phyloP scores from a whole-genome alignment of 2,888 invertebrate genomes.

The Lycia hirtaria region DNA sequence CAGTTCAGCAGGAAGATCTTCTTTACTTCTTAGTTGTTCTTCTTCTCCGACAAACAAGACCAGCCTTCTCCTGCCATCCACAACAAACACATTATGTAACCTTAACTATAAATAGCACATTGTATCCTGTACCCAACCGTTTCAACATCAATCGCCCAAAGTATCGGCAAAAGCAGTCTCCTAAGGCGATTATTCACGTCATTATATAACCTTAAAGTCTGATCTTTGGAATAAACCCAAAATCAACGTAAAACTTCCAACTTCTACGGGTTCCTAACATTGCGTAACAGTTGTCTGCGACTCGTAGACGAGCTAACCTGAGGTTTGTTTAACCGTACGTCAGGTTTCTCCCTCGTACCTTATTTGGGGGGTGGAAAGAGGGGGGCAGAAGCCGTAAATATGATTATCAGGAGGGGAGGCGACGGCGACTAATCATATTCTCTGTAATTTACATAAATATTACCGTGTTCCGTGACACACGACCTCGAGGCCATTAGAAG shows the following conservation, averaged over 20 bases:
- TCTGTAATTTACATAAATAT: conserved; percentile 85
- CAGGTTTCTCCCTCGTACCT: conserved; percentile 31
- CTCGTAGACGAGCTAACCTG: conserved; percentile 5
- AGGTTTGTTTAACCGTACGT: conserved; percentile 45
- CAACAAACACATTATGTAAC: no score
- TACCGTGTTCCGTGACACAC: conserved; percentile 83
- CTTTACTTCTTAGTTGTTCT: no score
- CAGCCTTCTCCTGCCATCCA: no score
- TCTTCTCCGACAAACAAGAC: no score
- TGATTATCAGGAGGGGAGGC: conserved; percentile 84
- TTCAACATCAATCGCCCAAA: conserved; percentile 6
- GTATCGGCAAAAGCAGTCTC: conserved; percentile 5
- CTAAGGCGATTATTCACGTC: background rate
- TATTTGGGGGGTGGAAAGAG: conserved; percentile 21
- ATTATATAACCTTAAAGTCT: conserved; percentile 11
- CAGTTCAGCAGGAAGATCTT: no score
- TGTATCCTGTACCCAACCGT: conserved; percentile 1
- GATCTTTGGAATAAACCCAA: conserved; percentile 15
- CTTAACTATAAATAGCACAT: no score
- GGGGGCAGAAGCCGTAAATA: conserved; percentile 77
- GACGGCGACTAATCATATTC: conserved; percentile 84
- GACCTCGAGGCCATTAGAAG: conserved; percentile 67
- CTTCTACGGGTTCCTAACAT: conserved; percentile 8
- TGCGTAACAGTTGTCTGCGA: conserved; percentile 39
- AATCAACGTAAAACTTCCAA: background rate